A percentile compares a stretch with the other conserved stretches of the same genome.
These are phyloP conservation scores for Oxytorus armatus DNA, from an alignment of 2,888 invertebrate genomes.

Conservation along the genomic window DNA sequence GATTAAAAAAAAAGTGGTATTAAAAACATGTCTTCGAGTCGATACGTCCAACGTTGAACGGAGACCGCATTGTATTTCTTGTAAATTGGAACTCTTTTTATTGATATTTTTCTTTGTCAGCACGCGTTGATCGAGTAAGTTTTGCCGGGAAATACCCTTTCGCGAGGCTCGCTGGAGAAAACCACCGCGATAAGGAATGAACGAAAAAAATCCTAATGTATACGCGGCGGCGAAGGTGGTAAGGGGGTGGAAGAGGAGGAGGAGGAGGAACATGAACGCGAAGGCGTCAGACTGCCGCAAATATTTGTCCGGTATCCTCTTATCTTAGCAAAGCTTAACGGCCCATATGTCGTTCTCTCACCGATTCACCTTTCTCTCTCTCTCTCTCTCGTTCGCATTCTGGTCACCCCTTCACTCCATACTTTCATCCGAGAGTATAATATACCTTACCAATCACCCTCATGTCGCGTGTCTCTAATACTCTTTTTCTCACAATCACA, in stretches of 20 bases:
- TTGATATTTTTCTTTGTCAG: neutral
- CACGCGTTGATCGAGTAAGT: neutral
- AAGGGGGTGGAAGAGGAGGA: constrained; percentile 14
- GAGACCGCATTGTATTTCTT: neutral
- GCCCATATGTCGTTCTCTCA: constrained; percentile 79
- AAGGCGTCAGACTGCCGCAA: constrained; percentile 77
- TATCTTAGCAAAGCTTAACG: constrained; percentile 79
- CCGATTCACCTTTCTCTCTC: constrained; percentile 70
- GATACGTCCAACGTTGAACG: too few species aligned
- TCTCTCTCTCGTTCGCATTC: constrained; percentile 16
- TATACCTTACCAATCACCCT: constrained; percentile 60
- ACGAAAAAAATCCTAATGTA: constrained; percentile 45
- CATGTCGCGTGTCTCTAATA: constrained; percentile 34
- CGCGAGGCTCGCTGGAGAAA: constrained; percentile 5
- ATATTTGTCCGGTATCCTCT: constrained; percentile 79
- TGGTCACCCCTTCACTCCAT: constrained; percentile 38
- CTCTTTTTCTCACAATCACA: constrained; percentile 3
- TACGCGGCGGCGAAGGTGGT: neutral
- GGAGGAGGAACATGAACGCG: constrained; percentile 58
- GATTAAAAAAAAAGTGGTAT: too few species aligned
- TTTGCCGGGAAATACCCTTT: constrained; percentile 35
- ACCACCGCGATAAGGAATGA: constrained; percentile 47
- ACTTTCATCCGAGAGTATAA: constrained; percentile 55
- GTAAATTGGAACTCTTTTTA: neutral
- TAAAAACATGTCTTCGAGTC: too few species aligned